Evolutionary conservation across 2,888 invertebrate genomes (phyloP), one percentile per base, ranked within the genome.

Genomic region (Tenthredo livida): DNA sequence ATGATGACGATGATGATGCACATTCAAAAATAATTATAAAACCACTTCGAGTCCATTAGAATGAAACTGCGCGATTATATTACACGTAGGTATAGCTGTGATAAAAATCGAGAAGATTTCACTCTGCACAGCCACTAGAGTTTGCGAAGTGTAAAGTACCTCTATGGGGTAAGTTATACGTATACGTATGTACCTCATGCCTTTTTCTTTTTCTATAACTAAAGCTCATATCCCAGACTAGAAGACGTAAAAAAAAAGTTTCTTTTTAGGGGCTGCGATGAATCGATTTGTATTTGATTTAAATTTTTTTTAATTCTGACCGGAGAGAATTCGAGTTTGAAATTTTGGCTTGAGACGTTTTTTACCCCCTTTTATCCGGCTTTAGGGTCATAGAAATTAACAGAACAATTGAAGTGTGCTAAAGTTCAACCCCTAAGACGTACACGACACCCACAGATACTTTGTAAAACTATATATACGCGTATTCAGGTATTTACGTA

Each of bases 21-120:
- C 7, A n/a, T 21, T 37, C 17, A 33, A 37, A n/a, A 17, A 73
- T 9, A 9, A 25, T 43, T 73, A 43, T 25, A 10, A 70, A 37
- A 73, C 40, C 73, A 73, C 73, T 73, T 47, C 47, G 25, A 43
- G 47, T 73, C 73, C 73, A 73, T 73, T 73, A 73, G 21, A 73
- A 29, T 21, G 15, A 17, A 43, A 6, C 73, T 58, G 58, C 6
- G 58, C n/a, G 58, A 43, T 43, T 43, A 43, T 43, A 43, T 0
- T 10, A 43, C 40, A 2, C 40, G 10, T 10, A n/a, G n/a, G 29
- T 29, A 29, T 29, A 10, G 40, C 10, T 43, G 0, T 43, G 2
- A 37, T 5, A 50, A 17, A 72, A 72, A 72, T n/a, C n/a, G 72
- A 40, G 72, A 40, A 40, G 37, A 40, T 40, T 72, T 72, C 72